Conservation (phyloP, 1,140 invertebrate genomes). For the Thaumatotibia leucotreta region DNA sequence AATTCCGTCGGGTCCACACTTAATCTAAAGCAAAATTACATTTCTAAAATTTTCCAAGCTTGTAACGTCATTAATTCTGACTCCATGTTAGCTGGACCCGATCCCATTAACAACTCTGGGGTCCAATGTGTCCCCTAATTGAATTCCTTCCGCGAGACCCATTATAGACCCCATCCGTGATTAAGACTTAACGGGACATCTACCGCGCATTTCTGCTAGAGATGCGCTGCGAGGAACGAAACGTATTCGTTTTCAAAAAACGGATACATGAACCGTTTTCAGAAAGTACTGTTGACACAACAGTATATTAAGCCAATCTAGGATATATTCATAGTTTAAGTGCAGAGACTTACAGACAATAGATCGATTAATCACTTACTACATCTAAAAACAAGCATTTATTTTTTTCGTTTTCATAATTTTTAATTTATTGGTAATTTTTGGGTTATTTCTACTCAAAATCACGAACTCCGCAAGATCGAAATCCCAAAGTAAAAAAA, state of each 20-base stretch:
- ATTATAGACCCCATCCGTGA: constrained; percentile 6
- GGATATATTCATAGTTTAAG: too few species aligned
- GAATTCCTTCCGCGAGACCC: constrained; percentile 8
- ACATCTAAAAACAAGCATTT: too few species aligned
- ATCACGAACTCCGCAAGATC: too few species aligned
- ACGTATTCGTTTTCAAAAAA: background rate
- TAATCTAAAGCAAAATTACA: background rate
- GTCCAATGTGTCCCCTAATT: background rate
- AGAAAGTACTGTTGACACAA: too few species aligned
- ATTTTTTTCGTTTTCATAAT: too few species aligned
- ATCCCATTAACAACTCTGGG: background rate
- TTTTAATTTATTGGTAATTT: too few species aligned
- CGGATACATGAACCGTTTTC: background rate
- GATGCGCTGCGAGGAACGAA: background rate
- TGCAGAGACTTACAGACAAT: too few species aligned
- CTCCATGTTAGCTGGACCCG: background rate
- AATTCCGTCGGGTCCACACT: background rate
- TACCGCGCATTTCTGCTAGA: background rate
- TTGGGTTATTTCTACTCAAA: too few species aligned
- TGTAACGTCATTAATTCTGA: constrained; percentile 1
- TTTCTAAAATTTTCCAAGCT: background rate
- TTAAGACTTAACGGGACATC: constrained; percentile 6
- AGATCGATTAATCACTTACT: too few species aligned
- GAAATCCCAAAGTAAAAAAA: too few species aligned
- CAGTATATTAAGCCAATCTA: too few species aligned